Base-by-base conservation (phyloP, 2,888 invertebrate species). In the Cabera pusaria region DNA sequence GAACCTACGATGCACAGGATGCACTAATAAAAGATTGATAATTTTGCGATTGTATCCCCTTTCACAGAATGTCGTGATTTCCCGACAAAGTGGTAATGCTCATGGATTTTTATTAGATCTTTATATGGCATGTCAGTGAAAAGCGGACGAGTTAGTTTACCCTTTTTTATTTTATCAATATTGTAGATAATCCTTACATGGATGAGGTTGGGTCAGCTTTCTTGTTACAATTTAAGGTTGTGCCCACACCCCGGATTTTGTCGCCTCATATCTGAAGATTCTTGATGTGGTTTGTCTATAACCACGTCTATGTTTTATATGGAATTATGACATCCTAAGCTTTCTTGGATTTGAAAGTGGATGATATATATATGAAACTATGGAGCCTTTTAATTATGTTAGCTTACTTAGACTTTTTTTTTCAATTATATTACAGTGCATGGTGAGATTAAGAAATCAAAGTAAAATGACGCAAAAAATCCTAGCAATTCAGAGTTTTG, bases 121-220 rank as follows among this genome's bases (percentile, higher is more conserved):
- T 44, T 76, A 82, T 70, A 86, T 68, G 85, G 86, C 44, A 57
- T 65, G 70, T 45, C 56, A 73, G 81, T 73, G 82, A 81, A 86
- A 86, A 76, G 77, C 64, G 47, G 70, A 61, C 64, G 44, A 47
- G 55, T 57, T 61, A 53, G 66, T 67, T 52, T 17, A 26, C 23
- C 52, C 51, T 59, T 80, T 82, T 84, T 82, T 82, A 72, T 67
- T 42, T 36, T 66, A 72, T 81, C 72, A 80, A 78, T 81, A 78
- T 79, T 72, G 75, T 75, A 80, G 70, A 74, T 64, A 62, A 49
- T 59, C 74, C 75, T 71, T 78, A 80, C 76, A 73, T 72, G 75
- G 80, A 67, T 53, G 59, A 65, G 47, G 56, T 55, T 51, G 56
- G 55, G 68, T 65, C 72, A 58, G 67, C 82, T 84, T 83, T 82